Base-by-base conservation (phyloP, 2,113 vertebrate genomes). In the Limnothrissa miodon region DNA sequence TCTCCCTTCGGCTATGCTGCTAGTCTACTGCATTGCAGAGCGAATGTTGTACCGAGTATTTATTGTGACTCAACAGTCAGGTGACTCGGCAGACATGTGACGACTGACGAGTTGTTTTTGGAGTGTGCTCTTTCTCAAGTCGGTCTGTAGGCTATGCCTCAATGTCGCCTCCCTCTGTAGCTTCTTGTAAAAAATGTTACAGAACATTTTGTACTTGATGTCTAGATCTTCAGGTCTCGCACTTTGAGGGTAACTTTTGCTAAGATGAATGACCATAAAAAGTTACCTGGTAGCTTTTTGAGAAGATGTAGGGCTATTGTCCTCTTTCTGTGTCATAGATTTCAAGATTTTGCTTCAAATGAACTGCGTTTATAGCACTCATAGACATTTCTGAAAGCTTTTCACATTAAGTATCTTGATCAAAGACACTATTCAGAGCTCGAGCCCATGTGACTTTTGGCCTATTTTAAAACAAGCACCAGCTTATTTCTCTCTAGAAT, bases 21-120 rank as follows among this genome's bases (percentile, higher is more conserved):
- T 17, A 0, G 0, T 33, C 0, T 42, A 0, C 4, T 2, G 6
- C 0, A 48, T 85, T 88, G 90, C 91, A 78, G 80, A 21, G 5
- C 4, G 25, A 21, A 39, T n/a, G n/a, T 48, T 79, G 78, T 39
- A 25, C 17, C 45, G 56, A 33, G 42, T 88, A 91, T 91, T 91
- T 91, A 85, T 25, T 19, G 84, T 56, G 36, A 74, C 4, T 33
- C 89, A 83, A 56, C 17, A 56, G 91, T 95, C 94, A 95, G 91
- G 87, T 94, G 94, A 94, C 92, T 53, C 0, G 17, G 29, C 45
- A 66, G 15, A n/a, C 80, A 45, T 6, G 36, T 45, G 23, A 45
- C 0, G 70, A 45, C 25, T 45, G 23, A 45, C 0, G 70, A 45
- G 5, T 74, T 78, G 66, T 74, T 74, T 74, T 74, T 29, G 66